A percentile compares a stretch with the other conserved stretches of the same genome.
phyloP scores from a whole-genome alignment of 2,797 vertebrate species.

The Megalops cyprinoides region DNA sequence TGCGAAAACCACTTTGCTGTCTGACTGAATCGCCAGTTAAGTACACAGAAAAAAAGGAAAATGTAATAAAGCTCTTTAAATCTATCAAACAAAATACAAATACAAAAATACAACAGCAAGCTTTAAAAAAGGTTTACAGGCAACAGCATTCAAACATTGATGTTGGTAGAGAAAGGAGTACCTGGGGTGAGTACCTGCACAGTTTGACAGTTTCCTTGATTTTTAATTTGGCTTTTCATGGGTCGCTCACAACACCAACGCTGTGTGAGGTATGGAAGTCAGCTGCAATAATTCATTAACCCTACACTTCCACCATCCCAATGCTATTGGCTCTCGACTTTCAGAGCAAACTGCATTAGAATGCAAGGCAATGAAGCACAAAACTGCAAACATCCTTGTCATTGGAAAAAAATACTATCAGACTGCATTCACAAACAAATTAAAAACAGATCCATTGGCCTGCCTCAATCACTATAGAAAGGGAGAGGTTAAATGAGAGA shows the following conservation, averaged over 20 bases:
- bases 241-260: conserved; percentile 99
- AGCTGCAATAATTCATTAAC: conserved; percentile 99
- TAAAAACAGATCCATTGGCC: not conserved
- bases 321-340: conserved; percentile 92
- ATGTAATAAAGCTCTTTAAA: conserved; percentile 18
- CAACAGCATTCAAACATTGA: conserved; percentile 99
- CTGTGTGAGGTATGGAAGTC: conserved; percentile 99
- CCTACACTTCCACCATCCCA: conserved; percentile 94
- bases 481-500: conserved; percentile 14
- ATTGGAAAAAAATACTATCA: conserved; percentile 41
- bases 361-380: conserved; percentile 93
- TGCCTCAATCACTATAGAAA: conserved; percentile 20
- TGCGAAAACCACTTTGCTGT: conserved; percentile 6
- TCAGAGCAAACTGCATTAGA: conserved; percentile 91
- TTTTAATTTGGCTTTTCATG: conserved; percentile 99
- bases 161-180: conserved; percentile 99
- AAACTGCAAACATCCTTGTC: conserved; percentile 53
- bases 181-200: conserved; percentile 99
- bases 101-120: conserved; percentile 69
- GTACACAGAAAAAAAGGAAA: conserved; percentile 24
- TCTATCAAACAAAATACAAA: conserved; percentile 22
- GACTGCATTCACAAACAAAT: conserved; percentile 31
- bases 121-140: conserved; percentile 85
- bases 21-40: conserved; percentile 15
- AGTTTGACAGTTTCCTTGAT: conserved; percentile 99